Evolutionary conservation across 2,113 vertebrate species (phyloP), one percentile per base, ranked within the genome.

Genomic region (Erythrolamprus reginae): DNA sequence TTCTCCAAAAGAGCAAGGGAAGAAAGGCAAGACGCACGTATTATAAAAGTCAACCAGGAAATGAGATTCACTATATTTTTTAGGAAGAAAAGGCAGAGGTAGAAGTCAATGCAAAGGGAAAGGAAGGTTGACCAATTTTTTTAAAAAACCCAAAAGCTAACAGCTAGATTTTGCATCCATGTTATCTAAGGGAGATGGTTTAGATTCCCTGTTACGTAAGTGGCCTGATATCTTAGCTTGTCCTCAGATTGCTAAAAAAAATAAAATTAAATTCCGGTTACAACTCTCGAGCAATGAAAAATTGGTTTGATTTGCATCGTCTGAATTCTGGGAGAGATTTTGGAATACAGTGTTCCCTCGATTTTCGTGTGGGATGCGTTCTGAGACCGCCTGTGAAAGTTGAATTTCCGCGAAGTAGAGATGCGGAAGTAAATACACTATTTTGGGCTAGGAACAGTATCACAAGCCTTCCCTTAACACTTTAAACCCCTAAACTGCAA

Each of bases 101-200:
- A 96, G 97, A 96, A 96, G 95, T 93, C 95, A 91, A 95, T 93
- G 95, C 90, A 84, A 90, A 92, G 93, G 88, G 91, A 87, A 95
- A 90, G 94, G 58, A 96, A 89, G 95, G 90, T 95, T 90, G 95
- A 94, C 90, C 13, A 24, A 83, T 86, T n/a, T n/a, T n/a, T n/a
- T n/a, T 95, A 94, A 94, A 90, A 92, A 90, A 92, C n/a, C n/a
- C n/a, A 88, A 88, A 94, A 97, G 87, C 95, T 96, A 96, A 87
- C 92, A 87, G 94, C 96, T 96, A 96, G 95, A 51, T 91, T 95
- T 94, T 92, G 93, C 93, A 93, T 95, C 95, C 95, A 91, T 56
- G 92, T 90, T 90, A 42, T 95, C 93, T 88, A 83, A 95, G 95
- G 94, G 95, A 95, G 94, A 95, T 42, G 82, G 92, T 95, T 95